Base-by-base conservation (phyloP, 2,888 invertebrate species). In the Diogma glabrata region DNA sequence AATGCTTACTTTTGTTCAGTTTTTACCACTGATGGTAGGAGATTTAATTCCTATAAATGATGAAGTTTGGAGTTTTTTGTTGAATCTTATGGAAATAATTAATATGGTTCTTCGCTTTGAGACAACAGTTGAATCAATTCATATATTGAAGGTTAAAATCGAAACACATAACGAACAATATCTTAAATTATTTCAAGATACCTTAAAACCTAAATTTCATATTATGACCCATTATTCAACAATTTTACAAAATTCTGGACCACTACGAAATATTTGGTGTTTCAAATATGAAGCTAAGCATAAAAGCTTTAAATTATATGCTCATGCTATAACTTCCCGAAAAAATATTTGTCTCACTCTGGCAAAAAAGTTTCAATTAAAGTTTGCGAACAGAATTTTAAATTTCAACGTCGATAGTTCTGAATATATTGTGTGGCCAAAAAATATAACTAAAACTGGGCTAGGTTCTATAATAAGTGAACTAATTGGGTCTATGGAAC, bases 271-370 rank as follows among this genome's bases (percentile, higher is more conserved):
- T 4, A 17, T 17, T 38, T 38, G 38, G 38, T 14, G 38, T 14
- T 38, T 38, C 16, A 8, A 19, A 38, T 38, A 38, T 5, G 16
- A 38, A 38, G 38, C 38, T 4, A 38, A 38, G 10, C 38, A 38
- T 14, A 38, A 38, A 14, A 5, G 19, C 12, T 33, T 33, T 33
- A 33, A 33, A 33, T 14, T 33, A 4, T 33, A 33, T 33, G 12
- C 33, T 14, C 12, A 33, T 33, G 12, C 12, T 14, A 33, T 33
- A 14, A 33, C 33, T 33, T 33, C 33, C 12, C 5, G 16, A 38
- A 38, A 38, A 38, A 38, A 38, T 38, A 38, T 38, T 38, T 38
- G 38, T 16, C 19, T 38, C 3, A 38, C 38, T 9, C 38, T 38
- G 3, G 10, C 38, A 38, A 10, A 38, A 38, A 38, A 7, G 10